Base-by-base conservation (phyloP, 2,113 vertebrate species). In the Trematocara stigmaticum region DNA sequence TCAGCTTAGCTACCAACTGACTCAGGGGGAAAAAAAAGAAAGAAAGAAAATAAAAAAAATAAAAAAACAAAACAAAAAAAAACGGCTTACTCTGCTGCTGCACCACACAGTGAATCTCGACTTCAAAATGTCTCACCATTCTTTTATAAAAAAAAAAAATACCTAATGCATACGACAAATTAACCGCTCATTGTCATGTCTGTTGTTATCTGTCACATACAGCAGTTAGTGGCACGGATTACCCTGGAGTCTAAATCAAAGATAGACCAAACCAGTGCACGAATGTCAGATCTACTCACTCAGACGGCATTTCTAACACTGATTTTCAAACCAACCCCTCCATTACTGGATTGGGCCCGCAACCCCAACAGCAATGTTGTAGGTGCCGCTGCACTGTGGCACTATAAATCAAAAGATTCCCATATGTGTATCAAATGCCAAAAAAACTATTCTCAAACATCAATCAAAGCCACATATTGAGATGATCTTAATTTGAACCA, bases 381-480 rank as follows among this genome's bases (percentile, higher is more conserved):
- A 89, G 89, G 90, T 93, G 83, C 91, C 74, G 84, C 91, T 91
- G 59, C 6, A 61, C 89, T 79, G 85, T 86, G 87, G 90, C 64
- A 87, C 84, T 61, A 91, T 94, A 95, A 94, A 95, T 96, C 92
- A 96, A 80, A 92, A 90, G 84, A 84, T 86, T 89, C 84, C 89
- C 92, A 94, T 82, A 86, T 93, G 94, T 71, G 87, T 90, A 95
- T 94, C 91, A 91, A 95, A 95, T 91, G 94, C 93, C 94, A 90
- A 91, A 93, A 64, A 94, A 93, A 84, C 87, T 91, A 94, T 95
- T 95, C 93, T 92, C 87, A 92, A 91, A 95, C 95, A 95, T 96
- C 95, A 95, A 94, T 95, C 95, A 96, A 85, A 90, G 91, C 91
- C 93, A 94, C 95, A 96, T 95, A 96, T 92, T 95, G 94, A 95